A percentile compares a stretch with the other conserved stretches of the same genome.
Evolutionary conservation across 2,797 vertebrate genomes (phyloP).

Genomic region (Glossophaga mutica): DNA sequence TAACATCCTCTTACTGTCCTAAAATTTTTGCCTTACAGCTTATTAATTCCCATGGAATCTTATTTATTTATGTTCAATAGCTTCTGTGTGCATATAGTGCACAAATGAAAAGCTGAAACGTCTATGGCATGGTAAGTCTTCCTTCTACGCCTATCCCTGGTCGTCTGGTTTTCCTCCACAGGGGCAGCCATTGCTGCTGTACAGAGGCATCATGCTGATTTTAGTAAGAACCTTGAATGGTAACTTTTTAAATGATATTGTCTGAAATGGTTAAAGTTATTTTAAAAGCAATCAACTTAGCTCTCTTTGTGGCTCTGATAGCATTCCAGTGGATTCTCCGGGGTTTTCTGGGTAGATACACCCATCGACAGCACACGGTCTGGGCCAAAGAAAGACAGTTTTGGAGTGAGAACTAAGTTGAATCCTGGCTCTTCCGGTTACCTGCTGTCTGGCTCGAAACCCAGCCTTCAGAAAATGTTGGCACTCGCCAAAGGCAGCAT

Average conservation of each 20-base stretch:
- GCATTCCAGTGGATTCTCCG: background rate
- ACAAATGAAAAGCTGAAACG: background rate
- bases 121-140: background rate
- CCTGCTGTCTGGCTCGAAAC: background rate
- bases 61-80: background rate
- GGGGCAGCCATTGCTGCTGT: background rate
- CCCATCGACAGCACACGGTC: background rate
- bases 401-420: background rate
- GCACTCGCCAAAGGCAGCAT: background rate
- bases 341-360: background rate
- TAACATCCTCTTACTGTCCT: background rate
- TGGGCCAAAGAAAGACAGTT: constrained; percentile 5
- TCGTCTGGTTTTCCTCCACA: background rate
- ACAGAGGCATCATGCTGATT: background rate
- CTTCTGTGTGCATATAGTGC: background rate
- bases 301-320: background rate
- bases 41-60: background rate
- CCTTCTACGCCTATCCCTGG: background rate
- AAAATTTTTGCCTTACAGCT: background rate
- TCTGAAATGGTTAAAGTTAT: background rate
- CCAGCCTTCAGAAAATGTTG: background rate
- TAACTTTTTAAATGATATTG: background rate
- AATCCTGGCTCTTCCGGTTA: background rate
- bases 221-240: background rate
- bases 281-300: background rate